Evolutionary conservation across 2,113 vertebrate genomes (phyloP), one percentile per base, ranked within the genome.

Genomic region (Sylvilagus bachmani): DNA sequence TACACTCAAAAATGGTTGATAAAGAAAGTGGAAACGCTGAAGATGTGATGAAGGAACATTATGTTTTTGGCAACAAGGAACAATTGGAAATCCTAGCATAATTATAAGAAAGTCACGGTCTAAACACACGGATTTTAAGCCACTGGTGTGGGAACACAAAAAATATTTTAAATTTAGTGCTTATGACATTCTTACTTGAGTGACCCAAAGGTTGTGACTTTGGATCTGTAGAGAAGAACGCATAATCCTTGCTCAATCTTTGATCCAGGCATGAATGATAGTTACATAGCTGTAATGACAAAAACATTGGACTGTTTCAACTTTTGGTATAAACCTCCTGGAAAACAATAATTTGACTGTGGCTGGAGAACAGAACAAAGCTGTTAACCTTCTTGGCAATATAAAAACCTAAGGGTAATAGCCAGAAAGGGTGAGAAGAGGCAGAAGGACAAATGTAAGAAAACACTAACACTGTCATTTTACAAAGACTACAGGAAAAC

Each of bases 121-220:
- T 82, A 77, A 75, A 75, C 31, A 90, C 14, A 74, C 71, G 79
- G 6, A 80, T 75, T 81, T 90, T 77, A 95, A 92, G 24, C 33
- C 53, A 77, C 22, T 31, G 10, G 49, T 79, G 1, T 36, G 67
- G 73, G 24, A 75, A 49, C 31, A 25, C 49, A 62, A 58, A 58
- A 86, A 64, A 66, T 67, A n/a, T n/a, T 74, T 81, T 38, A 61
- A 80, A 9, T 91, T 69, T 84, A 53, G 77, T 58, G 8, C 22
- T 92, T 44, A 82, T 33, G 10, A 61, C 27, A 10, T 66, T 93
- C 81, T 86, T 55, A 61, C 73, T 74, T 91, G 64, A 89, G 36
- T 53, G 64, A 85, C 10, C 19, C 25, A 19, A 93, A 10, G 17
- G 4, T 69, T 81, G 24, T 66, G 78, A 36, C 51, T 80, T 93